phyloP scores from a whole-genome alignment of 1,140 invertebrate genomes.

The Drosophila paulistorum region DNA sequence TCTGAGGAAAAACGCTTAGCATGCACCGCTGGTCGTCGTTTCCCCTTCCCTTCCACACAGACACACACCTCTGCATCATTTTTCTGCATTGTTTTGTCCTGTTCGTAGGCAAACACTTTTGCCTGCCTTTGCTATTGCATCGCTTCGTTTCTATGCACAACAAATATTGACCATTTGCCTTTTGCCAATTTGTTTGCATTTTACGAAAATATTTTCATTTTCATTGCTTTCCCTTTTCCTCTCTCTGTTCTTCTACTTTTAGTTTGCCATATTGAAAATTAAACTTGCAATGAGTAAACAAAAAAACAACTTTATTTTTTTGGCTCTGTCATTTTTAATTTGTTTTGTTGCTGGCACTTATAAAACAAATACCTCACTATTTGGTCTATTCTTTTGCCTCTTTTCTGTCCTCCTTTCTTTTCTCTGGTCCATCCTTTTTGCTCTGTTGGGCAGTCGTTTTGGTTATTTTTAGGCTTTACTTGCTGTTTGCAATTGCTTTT shows the following conservation, averaged over 20 bases:
- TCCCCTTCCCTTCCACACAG: background rate
- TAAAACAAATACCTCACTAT: conserved; percentile 40
- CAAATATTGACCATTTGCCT: conserved; percentile 77
- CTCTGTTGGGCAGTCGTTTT: conserved; percentile 10
- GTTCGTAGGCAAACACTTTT: conserved; percentile 51
- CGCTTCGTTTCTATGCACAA: conserved; percentile 48
- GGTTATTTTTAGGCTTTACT: conserved; percentile 47
- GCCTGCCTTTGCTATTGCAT: background rate
- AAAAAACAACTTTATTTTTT: conserved; percentile 19
- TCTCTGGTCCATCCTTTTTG: background rate
- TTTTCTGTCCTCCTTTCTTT: background rate
- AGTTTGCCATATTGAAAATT: conserved; percentile 56
- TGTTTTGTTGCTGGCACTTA: conserved; percentile 29
- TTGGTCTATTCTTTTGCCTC: conserved; percentile 12
- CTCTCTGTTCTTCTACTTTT: conserved; percentile 12
- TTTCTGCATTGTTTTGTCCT: conserved; percentile 52
- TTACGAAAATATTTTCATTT: conserved; percentile 72
- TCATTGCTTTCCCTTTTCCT: conserved; percentile 27
- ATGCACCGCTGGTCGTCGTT: conserved; percentile 49
- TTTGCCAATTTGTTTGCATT: conserved; percentile 75
- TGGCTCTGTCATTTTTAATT: conserved; percentile 49
- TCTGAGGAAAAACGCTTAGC: conserved; percentile 66
- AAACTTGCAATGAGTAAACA: conserved; percentile 49
- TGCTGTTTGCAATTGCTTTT: conserved; percentile 59
- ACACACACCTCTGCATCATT: background rate